phyloP scores from a whole-genome alignment of 2,113 vertebrate species.

The Choloepus hoffmanni region DNA sequence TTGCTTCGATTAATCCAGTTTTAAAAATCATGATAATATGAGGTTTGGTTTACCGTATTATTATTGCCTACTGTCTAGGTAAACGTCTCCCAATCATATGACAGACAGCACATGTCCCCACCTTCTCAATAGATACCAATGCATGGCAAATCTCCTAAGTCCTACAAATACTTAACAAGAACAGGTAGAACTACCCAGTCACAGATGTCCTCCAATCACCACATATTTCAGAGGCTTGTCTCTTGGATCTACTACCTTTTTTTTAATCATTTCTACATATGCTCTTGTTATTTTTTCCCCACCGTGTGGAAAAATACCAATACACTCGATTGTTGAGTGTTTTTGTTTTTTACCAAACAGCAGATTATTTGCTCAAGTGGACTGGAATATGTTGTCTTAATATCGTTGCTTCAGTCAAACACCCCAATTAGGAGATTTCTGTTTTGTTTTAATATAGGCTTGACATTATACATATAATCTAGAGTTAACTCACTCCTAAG shows the following conservation, averaged over 20 bases:
- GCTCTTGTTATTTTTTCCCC: neutral
- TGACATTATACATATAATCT: neutral
- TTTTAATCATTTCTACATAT: neutral
- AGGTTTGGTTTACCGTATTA: conserved; percentile 59
- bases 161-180: neutral
- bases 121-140: neutral
- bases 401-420: neutral
- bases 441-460: neutral
- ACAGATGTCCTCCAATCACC: neutral
- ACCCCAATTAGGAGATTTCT: neutral
- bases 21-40: conserved; percentile 56
- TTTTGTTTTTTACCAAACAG: neutral
- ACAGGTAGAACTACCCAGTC: neutral
- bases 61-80: conserved; percentile 8
- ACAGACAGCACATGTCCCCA: conserved; percentile 66
- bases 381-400: neutral
- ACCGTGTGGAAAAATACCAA: too few species aligned
- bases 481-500: neutral
- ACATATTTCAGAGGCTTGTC: neutral
- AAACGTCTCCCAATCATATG: conserved; percentile 50
- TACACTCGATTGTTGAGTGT: rapidly evolving
- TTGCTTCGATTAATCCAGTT: conserved; percentile 61
- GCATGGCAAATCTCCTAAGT: neutral
- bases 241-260: neutral
- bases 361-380: neutral